Evolutionary conservation across 2,113 vertebrate genomes (phyloP).

Genomic region (Cyanistes caeruleus): DNA sequence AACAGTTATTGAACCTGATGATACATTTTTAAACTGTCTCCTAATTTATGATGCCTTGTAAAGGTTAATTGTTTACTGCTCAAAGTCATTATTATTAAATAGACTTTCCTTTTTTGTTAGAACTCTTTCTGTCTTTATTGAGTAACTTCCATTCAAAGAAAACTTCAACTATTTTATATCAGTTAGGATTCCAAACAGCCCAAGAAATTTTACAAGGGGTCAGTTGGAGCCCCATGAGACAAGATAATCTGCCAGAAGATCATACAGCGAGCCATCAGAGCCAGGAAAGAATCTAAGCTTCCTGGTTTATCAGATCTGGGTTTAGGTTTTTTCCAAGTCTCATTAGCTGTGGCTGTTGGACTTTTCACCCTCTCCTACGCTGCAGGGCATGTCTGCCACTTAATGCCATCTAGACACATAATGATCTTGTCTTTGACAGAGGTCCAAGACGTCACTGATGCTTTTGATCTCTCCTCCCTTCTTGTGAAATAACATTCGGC

Average conservation of each 20-base stretch:
- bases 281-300: background rate
- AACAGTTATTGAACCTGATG: background rate
- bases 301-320: background rate
- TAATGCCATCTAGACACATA: background rate
- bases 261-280: background rate
- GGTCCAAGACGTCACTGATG: background rate
- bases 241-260: background rate
- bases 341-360: background rate
- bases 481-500: background rate
- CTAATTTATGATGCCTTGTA: background rate
- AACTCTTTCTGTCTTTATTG: background rate
- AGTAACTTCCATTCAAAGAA: background rate
- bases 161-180: background rate
- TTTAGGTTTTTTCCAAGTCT: background rate
- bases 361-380: background rate
- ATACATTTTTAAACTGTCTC: background rate
- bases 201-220: background rate
- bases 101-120: background rate
- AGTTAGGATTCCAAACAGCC: background rate
- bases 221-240: background rate
- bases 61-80: background rate
- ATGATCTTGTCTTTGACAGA: background rate
- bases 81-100: background rate
- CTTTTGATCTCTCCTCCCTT: background rate
- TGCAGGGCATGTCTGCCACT: background rate